phyloP scores from a whole-genome alignment of 2,888 invertebrate species.

The Philaethria dido region DNA sequence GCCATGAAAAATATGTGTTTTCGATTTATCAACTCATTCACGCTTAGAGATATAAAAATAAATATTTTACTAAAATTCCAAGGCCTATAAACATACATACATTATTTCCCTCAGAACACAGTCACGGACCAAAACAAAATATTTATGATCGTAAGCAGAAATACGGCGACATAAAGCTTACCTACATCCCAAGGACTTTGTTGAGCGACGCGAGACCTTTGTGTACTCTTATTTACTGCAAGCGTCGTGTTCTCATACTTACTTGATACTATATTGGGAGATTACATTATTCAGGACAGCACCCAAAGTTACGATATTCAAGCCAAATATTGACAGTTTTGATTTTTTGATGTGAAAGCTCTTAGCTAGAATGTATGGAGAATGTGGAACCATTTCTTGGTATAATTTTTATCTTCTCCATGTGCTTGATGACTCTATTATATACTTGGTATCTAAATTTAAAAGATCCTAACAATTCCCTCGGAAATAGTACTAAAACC shows the following conservation, averaged over 20 bases:
- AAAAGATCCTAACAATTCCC: too few relatives aligned
- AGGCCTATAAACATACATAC: background rate
- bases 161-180: constrained; percentile 9
- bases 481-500: too few relatives aligned
- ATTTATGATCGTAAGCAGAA: constrained; percentile 8
- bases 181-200: constrained; percentile 5
- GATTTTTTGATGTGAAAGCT: background rate
- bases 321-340: constrained; percentile 1
- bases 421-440: background rate
- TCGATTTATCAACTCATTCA: too few relatives aligned
- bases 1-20: too few relatives aligned
- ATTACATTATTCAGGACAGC: background rate
- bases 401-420: background rate
- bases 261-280: background rate
- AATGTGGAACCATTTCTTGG: background rate
- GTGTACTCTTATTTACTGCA: background rate
- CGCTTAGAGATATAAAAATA: background rate
- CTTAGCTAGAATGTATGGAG: background rate
- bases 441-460: too few relatives aligned
- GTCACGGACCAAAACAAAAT: constrained; percentile 8
- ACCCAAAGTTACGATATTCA: background rate
- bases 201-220: background rate
- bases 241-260: background rate
- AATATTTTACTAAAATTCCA: constrained; percentile 1
- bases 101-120: constrained; percentile 1